Evolutionary conservation across 2,113 vertebrate species (phyloP).

Genomic region (Cettia cetti): DNA sequence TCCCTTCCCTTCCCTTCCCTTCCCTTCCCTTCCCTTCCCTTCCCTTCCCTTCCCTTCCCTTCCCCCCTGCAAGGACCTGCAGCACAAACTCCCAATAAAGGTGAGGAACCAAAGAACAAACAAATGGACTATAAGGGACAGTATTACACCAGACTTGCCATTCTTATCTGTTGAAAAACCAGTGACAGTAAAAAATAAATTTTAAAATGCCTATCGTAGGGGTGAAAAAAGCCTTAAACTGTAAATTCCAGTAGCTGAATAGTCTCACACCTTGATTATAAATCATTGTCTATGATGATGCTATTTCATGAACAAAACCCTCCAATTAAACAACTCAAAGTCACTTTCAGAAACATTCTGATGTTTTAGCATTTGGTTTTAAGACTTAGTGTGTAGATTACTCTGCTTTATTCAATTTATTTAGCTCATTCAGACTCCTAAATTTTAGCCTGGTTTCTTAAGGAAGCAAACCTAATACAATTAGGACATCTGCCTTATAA

Average conservation of each 20-base stretch:
- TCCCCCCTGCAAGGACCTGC: not conserved
- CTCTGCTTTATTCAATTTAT: not conserved
- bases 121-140: not conserved
- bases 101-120: not conserved
- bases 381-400: not conserved
- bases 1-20: not conserved
- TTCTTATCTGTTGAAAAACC: not conserved
- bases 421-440: not conserved
- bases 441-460: not conserved
- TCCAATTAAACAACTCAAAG: not conserved
- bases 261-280: not conserved
- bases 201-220: not conserved
- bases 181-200: not conserved
- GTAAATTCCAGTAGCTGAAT: not conserved
- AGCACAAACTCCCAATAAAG: not conserved
- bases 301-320: not conserved
- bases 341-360: not conserved
- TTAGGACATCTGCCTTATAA: not conserved
- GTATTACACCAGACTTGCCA: not conserved
- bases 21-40: not conserved
- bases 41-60: not conserved
- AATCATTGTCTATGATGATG: not conserved
- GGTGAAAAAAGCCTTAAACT: not conserved
- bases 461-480: not conserved
- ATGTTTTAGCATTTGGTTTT: not conserved